Conservation (phyloP, 2,113 vertebrate species). For the Lota lota region DNA sequence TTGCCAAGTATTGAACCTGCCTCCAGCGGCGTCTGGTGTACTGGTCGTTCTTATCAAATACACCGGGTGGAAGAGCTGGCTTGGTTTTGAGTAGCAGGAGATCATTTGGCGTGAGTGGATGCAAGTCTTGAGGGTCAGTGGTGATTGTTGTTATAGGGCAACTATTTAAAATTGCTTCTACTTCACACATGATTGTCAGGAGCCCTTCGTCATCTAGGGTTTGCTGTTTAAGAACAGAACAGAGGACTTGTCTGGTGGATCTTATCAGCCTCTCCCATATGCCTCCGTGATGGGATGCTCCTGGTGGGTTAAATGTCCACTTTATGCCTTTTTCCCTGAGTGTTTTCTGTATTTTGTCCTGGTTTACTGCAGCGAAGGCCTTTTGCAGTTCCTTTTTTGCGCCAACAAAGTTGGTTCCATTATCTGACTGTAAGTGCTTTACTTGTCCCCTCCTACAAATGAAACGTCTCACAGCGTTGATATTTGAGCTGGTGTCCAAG, state of each 20-base stretch:
- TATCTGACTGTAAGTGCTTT: neutral
- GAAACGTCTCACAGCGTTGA: neutral
- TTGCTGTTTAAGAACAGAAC: too few species aligned
- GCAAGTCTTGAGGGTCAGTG: neutral
- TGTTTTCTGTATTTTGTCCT: neutral
- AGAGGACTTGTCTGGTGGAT: neutral
- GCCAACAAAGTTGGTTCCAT: neutral
- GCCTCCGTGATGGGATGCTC: neutral
- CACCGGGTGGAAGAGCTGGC: too few species aligned
- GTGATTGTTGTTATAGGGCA: neutral
- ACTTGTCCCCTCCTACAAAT: neutral
- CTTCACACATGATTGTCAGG: neutral
- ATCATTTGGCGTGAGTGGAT: neutral
- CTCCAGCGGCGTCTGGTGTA: too few species aligned
- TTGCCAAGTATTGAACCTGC: too few species aligned
- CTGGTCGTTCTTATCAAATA: too few species aligned
- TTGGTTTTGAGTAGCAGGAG: too few species aligned
- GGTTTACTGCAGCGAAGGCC: neutral
- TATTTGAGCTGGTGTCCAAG: neutral
- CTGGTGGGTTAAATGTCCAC: neutral
- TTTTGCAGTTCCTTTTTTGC: neutral
- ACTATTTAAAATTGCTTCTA: neutral
- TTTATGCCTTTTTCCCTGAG: neutral
- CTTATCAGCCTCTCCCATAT: neutral
- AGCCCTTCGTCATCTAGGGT: too few species aligned